Evolutionary conservation across 2,888 invertebrate genomes (phyloP).

Genomic region (Drosophila quinaria): DNA sequence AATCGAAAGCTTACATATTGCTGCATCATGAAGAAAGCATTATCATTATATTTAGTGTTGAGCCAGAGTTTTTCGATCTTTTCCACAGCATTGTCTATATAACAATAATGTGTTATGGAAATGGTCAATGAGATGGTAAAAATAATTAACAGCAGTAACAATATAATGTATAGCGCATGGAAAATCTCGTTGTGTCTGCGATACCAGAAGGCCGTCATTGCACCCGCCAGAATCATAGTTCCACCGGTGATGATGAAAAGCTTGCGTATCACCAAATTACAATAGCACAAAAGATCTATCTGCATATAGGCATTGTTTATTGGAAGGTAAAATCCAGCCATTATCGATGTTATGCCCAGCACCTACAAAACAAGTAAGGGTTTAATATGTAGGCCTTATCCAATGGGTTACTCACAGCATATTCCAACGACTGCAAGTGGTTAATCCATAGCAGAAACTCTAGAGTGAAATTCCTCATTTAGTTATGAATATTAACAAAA

Average conservation of each 20-base stretch:
- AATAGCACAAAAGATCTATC: no score
- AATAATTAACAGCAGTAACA: no score
- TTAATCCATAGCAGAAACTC: conserved; percentile 5
- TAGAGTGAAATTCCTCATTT: background rate
- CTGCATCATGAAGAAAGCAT: conserved; percentile 7
- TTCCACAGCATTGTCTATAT: no score
- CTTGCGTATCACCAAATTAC: no score
- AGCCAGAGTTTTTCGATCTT: conserved; percentile 2
- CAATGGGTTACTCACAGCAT: conserved; percentile 1
- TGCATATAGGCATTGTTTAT: background rate
- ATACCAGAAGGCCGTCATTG: no score
- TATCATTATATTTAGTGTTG: background rate
- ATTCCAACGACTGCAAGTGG: conserved; percentile 2
- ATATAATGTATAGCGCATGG: no score
- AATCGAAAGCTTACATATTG: conserved; percentile 1
- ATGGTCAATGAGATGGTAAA: no score
- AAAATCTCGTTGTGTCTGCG: no score
- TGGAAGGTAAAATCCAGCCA: background rate
- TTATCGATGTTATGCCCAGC: background rate
- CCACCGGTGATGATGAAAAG: no score
- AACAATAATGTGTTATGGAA: no score
- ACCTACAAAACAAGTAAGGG: background rate
- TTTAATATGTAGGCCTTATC: background rate
- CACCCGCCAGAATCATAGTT: no score
- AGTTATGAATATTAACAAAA: no score